Evolutionary conservation across 2,888 invertebrate species (phyloP).

Genomic region (Ochropleura plecta): DNA sequence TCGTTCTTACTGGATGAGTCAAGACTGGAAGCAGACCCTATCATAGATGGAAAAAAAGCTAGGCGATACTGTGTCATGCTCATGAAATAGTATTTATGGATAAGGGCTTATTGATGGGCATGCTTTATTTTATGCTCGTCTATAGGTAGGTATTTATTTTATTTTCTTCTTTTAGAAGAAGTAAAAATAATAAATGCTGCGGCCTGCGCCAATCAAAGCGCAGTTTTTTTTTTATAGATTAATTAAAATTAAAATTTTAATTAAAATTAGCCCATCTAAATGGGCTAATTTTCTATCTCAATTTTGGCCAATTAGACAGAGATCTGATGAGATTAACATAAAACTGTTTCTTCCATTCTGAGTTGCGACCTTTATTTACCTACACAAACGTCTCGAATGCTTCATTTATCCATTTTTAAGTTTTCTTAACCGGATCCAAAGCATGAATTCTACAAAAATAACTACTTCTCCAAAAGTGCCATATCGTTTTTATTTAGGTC

Average conservation of each 20-base stretch:
- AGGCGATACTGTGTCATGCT: too few species aligned
- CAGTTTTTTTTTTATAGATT: too few species aligned
- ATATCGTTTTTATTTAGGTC: neutral
- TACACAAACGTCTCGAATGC: neutral
- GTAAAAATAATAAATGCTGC: neutral
- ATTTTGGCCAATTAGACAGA: too few species aligned
- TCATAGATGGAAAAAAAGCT: too few species aligned
- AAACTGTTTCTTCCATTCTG: neutral
- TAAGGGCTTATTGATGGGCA: too few species aligned
- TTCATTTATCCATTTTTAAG: neutral
- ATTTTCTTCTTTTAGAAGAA: neutral
- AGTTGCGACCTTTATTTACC: neutral
- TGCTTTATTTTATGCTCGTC: neutral
- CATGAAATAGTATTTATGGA: too few species aligned
- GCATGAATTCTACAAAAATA: neutral
- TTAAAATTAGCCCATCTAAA: too few species aligned
- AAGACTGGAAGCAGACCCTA: too few species aligned
- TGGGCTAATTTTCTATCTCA: too few species aligned
- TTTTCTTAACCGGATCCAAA: neutral
- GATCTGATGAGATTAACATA: neutral
- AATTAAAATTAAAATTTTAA: too few species aligned
- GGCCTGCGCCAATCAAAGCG: neutral
- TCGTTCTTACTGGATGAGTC: too few species aligned
- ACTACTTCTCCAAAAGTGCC: neutral
- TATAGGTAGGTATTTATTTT: neutral